These are phyloP conservation scores for Okamejei kenojei DNA, from an alignment of 2,797 vertebrate species.

Conservation along the genomic window DNA sequence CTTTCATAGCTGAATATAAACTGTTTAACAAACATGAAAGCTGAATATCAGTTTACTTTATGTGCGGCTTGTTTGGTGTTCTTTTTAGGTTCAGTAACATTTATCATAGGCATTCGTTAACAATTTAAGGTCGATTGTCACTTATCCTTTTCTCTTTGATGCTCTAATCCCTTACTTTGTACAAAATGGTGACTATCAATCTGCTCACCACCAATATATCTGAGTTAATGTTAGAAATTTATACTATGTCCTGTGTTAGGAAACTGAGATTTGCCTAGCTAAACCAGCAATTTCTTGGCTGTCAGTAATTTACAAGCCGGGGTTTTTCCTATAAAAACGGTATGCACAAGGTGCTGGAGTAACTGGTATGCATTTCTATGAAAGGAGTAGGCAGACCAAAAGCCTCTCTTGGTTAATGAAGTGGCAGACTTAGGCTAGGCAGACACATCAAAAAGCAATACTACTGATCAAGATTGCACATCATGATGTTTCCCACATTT, in stretches of 20 bases:
- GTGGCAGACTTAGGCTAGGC: no score
- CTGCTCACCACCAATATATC: neutral
- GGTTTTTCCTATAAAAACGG: neutral
- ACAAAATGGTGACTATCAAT: neutral
- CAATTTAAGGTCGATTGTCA: neutral
- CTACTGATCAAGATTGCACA: neutral
- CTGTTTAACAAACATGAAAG: neutral
- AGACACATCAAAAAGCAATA: neutral
- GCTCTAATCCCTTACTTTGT: neutral
- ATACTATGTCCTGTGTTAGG: neutral
- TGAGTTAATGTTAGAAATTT: neutral
- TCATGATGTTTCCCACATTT: no score
- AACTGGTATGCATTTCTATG: neutral
- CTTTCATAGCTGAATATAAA: neutral
- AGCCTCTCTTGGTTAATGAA: no score
- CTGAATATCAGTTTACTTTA: neutral
- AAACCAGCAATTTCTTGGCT: neutral
- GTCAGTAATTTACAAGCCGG: neutral
- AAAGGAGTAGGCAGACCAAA: neutral
- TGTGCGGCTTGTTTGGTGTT: neutral
- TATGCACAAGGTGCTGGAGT: neutral
- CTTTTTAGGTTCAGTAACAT: slow-evolving; percentile 1
- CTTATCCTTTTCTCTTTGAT: neutral
- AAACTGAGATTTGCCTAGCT: neutral
- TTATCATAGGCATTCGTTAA: neutral